Evolutionary conservation across 2,113 vertebrate genomes (phyloP), one percentile per base, ranked within the genome.

Genomic region (Labeo rohita): DNA sequence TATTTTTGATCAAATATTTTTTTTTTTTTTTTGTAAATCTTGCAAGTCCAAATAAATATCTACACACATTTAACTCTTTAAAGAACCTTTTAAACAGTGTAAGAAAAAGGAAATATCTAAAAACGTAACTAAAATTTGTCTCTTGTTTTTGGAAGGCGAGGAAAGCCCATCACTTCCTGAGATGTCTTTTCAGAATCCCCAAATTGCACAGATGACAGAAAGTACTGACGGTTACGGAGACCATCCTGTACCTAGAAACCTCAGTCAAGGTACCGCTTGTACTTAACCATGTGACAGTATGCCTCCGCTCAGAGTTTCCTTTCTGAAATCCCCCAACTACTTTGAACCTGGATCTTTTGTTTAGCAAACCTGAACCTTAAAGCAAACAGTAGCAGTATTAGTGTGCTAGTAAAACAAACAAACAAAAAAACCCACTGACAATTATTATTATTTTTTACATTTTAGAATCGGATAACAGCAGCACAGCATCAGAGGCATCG

Each of bases 401-500:
- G 10, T 18, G 49, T 11, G n/a, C 4, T 18, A 28, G 59, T 59
- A 59, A 56, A 79, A 39, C 21, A 70, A 18, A 82, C 3, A 39
- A 15, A 4, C n/a, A n/a, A n/a, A n/a, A n/a, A n/a, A 28, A 28
- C 28, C 28, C 28, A 50, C 12, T 36, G 2, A 66, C n/a, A 28
- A 28, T 49, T 3, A 49, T 81, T 72, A 11, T 15, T 4, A 84
- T 50, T 84, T 8, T 50, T 10, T 39, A 39, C 39, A 13, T 18
- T 85, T 72, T 82, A 39, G 85, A 63, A 79, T 43, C 86, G 68
- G 90, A 74, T 61, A 82, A 86, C 34, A 68, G 65, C n/a, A 88
- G 89, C 84, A 84, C 84, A 63, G 88, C 87, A 34, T 89, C 89
- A 43, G 88, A 76, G 9, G 82, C 86, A 6, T 39, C 54, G 1